These are phyloP conservation scores for Rhopalosiphum padi DNA, from an alignment of 1,140 invertebrate species.

Conservation along the genomic window DNA sequence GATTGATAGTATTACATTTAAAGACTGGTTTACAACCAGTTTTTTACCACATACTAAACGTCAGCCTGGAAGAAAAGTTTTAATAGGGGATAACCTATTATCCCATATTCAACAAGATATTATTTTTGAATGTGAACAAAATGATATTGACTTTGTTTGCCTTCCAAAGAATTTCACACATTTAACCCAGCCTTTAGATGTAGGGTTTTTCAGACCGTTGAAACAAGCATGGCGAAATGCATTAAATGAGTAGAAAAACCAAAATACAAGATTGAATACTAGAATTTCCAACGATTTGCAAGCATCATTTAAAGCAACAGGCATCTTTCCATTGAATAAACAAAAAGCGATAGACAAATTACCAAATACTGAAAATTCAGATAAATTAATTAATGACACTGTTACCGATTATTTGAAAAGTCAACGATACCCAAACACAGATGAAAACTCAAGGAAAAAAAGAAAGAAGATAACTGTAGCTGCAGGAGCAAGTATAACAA, in stretches of 20 bases:
- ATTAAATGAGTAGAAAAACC: constrained; percentile 59
- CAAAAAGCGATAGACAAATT: background rate
- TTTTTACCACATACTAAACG: background rate
- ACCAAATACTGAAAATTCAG: background rate
- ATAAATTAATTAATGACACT: constrained; percentile 30
- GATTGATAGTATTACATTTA: background rate
- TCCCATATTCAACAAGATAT: constrained; percentile 9
- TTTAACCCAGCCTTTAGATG: constrained; percentile 64
- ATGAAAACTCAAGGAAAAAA: constrained; percentile 24
- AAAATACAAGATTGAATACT: constrained; percentile 54
- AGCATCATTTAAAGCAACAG: constrained; percentile 6
- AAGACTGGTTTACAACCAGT: background rate
- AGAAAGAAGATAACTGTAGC: background rate
- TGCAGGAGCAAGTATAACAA: background rate
- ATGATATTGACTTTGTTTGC: constrained; percentile 63
- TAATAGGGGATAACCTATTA: constrained; percentile 11
- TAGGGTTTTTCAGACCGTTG: constrained; percentile 63
- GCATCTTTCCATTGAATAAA: constrained; percentile 27
- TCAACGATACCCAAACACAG: background rate
- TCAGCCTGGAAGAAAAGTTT: background rate
- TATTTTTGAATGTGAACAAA: constrained; percentile 57
- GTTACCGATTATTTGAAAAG: background rate
- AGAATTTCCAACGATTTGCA: background rate
- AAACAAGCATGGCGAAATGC: constrained; percentile 63
- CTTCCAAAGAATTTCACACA: constrained; percentile 65